These are phyloP conservation scores for Phrynosoma blainvillii DNA, from an alignment of 2,113 vertebrate species.

Conservation along the genomic window DNA sequence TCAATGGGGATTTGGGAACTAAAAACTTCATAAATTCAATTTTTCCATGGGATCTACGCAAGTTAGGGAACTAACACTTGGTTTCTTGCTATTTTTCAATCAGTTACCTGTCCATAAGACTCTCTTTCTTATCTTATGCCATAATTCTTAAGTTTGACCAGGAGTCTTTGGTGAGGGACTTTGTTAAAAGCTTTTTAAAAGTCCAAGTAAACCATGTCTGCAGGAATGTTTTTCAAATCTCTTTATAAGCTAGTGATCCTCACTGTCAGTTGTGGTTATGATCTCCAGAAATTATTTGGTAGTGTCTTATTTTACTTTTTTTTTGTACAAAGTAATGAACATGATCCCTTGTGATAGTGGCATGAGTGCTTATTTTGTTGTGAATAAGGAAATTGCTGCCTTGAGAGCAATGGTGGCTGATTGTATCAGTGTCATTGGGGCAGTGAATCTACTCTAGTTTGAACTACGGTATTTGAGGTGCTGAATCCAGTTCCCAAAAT, in stretches of 20 bases:
- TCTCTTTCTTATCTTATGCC: too few species aligned
- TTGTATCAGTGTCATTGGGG: too few species aligned
- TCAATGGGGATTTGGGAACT: too few species aligned
- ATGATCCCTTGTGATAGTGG: background rate
- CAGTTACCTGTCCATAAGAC: background rate
- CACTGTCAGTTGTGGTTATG: background rate
- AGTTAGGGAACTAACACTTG: too few species aligned
- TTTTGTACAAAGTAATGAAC: background rate
- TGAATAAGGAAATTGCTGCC: background rate
- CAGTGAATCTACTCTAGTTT: too few species aligned
- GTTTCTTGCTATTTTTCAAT: background rate
- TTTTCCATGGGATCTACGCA: too few species aligned
- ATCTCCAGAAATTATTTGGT: background rate
- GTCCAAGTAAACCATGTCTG: background rate
- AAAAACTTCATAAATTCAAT: too few species aligned
- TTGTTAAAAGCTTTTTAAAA: background rate
- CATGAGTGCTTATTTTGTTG: background rate
- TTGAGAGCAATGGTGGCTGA: too few species aligned
- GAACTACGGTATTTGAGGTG: too few species aligned
- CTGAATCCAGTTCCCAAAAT: too few species aligned
- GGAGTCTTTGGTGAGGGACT: background rate
- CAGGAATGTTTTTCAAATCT: background rate
- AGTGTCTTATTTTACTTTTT: too few species aligned
- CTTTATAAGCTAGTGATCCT: background rate
- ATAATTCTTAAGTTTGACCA: background rate